A percentile compares a stretch with the other conserved stretches of the same genome.
Conservation (phyloP, 92 coral and sea anemone genomes). For the Epizoanthus fatuus region DNA sequence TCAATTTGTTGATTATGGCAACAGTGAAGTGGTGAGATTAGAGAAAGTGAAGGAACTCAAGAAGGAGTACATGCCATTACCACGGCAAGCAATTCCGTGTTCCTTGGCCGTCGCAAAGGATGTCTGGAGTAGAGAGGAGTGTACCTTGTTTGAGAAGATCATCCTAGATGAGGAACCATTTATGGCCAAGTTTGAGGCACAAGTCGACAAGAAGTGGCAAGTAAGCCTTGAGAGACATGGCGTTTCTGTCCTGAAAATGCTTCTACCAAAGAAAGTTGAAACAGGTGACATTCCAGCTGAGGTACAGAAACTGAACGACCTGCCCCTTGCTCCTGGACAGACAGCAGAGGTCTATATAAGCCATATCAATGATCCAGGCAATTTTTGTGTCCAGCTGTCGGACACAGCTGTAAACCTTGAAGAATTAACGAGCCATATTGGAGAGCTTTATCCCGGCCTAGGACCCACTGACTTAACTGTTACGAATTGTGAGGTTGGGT, state of each 20-base stretch:
- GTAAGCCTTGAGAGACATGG: slow-evolving; percentile 53
- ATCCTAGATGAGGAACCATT: slow-evolving; percentile 39
- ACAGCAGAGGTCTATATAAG: slow-evolving; percentile 66
- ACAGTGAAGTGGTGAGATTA: slow-evolving; percentile 61
- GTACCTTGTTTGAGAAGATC: slow-evolving; percentile 44
- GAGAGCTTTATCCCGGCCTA: slow-evolving; percentile 53
- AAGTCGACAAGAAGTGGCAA: slow-evolving; percentile 14
- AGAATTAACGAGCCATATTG: slow-evolving; percentile 31
- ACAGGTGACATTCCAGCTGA: background rate
- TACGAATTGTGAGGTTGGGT: slow-evolving; percentile 61
- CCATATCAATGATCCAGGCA: slow-evolving; percentile 65
- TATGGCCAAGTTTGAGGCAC: slow-evolving; percentile 19
- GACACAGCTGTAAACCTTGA: slow-evolving; percentile 33
- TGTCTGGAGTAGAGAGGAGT: slow-evolving; percentile 36
- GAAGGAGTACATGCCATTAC: slow-evolving; percentile 43
- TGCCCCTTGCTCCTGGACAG: slow-evolving; percentile 53
- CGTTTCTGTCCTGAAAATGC: slow-evolving; percentile 60
- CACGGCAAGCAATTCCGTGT: slow-evolving; percentile 48
- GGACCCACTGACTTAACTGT: slow-evolving; percentile 32
- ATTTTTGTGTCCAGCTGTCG: slow-evolving; percentile 71
- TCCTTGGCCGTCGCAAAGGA: slow-evolving; percentile 24
- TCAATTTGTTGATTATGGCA: slow-evolving; percentile 78
- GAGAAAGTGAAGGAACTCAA: slow-evolving; percentile 27
- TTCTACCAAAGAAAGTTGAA: slow-evolving; percentile 24
- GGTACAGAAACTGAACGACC: slow-evolving; percentile 6